Percentiles rank a stretch among this genome's conserved stretches.
Evolutionary conservation across 2,888 invertebrate genomes (phyloP).

Genomic region (Neuroscelio doddi): DNA sequence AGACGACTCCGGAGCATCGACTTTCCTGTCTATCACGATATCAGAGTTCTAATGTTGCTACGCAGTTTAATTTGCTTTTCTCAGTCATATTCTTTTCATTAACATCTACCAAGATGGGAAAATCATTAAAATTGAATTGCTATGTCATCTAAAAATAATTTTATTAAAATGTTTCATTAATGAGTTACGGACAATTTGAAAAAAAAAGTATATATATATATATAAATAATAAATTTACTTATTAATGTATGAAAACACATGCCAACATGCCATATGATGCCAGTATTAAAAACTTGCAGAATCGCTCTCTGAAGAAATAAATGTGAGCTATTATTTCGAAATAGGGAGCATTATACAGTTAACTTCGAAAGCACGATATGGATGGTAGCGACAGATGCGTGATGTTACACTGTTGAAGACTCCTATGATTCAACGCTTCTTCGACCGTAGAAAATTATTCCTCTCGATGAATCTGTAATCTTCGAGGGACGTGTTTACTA

Average conservation of each 20-base stretch:
- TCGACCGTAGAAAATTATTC: background rate
- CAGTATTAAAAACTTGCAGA: no score
- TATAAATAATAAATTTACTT: background rate
- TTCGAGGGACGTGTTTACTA: background rate
- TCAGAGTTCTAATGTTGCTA: constrained; percentile 14
- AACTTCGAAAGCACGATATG: background rate
- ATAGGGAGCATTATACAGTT: constrained; percentile 1
- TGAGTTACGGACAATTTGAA: no score
- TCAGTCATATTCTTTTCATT: background rate
- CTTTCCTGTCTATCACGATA: constrained; percentile 33
- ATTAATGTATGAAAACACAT: background rate
- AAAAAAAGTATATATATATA: no score
- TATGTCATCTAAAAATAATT: no score
- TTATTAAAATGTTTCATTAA: no score
- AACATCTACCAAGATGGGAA: background rate
- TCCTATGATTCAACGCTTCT: background rate
- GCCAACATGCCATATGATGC: no score
- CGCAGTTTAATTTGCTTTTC: background rate
- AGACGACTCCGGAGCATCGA: constrained; percentile 29
- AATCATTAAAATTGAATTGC: background rate
- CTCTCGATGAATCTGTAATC: background rate
- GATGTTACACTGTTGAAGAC: background rate
- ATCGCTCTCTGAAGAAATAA: background rate
- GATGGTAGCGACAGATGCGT: constrained; percentile 3
- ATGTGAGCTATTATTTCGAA: constrained; percentile 1